A percentile compares a stretch with the other conserved stretches of the same genome.
Evolutionary conservation across 1,140 invertebrate genomes (phyloP).

Genomic region (Rhagoletis pomonella): DNA sequence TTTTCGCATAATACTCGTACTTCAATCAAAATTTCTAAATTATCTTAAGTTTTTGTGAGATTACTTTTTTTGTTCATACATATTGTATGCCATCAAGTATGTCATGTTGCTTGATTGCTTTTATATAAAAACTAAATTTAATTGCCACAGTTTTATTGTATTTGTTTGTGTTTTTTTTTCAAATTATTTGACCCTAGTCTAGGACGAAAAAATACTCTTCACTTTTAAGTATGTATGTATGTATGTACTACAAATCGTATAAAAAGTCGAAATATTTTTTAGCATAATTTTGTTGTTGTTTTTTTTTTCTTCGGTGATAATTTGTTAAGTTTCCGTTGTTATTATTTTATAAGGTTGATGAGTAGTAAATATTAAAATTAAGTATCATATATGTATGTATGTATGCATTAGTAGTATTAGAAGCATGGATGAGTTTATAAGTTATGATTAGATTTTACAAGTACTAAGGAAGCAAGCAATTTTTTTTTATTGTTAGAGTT

Average conservation of each 20-base stretch:
- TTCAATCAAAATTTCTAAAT: too few relatives aligned
- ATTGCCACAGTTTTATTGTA: not conserved
- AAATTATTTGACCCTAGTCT: constrained; percentile 6
- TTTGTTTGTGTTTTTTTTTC: not conserved
- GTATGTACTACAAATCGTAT: constrained; percentile 22
- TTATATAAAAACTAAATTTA: not conserved
- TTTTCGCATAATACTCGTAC: too few relatives aligned
- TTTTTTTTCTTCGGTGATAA: not conserved
- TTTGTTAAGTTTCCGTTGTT: not conserved
- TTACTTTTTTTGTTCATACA: not conserved
- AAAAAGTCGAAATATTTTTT: constrained; percentile 17
- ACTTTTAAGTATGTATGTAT: not conserved
- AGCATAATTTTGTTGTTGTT: not conserved
- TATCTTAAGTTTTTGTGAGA: too few relatives aligned
- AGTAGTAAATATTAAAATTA: not conserved
- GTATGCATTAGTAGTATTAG: not conserved
- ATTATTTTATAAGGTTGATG: not conserved
- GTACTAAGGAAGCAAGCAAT: constrained; percentile 24
- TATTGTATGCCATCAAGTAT: not conserved
- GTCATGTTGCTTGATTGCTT: not conserved
- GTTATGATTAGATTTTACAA: not conserved
- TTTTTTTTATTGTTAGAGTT: not conserved
- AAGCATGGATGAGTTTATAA: not conserved
- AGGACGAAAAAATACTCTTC: not conserved
- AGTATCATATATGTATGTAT: not conserved